Evolutionary conservation across 92 coral and sea anemone species (phyloP), one percentile per base, ranked within the genome.

Genomic region (Heteractis magnifica): DNA sequence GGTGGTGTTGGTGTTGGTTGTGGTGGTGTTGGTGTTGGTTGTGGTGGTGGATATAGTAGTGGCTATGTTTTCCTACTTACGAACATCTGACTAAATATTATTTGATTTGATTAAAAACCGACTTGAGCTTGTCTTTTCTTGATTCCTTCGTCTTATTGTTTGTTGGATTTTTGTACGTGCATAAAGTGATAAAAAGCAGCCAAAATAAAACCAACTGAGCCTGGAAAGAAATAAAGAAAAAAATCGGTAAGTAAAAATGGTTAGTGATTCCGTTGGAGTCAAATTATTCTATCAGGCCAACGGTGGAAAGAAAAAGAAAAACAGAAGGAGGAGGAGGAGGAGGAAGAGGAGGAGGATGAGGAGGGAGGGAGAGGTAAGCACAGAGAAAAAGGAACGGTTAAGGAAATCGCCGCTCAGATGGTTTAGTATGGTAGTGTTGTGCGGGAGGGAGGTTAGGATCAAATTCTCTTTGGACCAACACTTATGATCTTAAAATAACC

Each of bases 111-210:
- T n/a, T n/a, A 19, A 19, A 16, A 56, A 23, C 90, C 84, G 72
- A 91, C 94, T 86, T 91, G 84, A 91, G 83, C 60, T 89, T 74
- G 9, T 60, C 91, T 84, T 86, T 91, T 75, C 74, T 89, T 68
- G 74, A 80, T 5, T 89, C 78, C 41, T 82, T 86, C 84, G 85
- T 90, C 18, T 79, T 79, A 12, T 73, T 75, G 59, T 82, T 76
- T 12, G 77, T 77, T 10, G 90, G 56, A 14, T 86, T 91, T 23
- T 82, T 90, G 70, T 82, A 91, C 11, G 88, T 89, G 21, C 80
- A n/a, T 49, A 86, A 20, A 18, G 92, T 83, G 78, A 77, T 91
- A 5, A 86, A 58, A 74, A 91, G 71, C 81, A 91, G 82, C 49
- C 89, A 50, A 11, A 89, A 56, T 6, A 89, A 75, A 16, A 91